phyloP scores from a whole-genome alignment of 2,888 invertebrate species.

The Scrobipalpa costella region DNA sequence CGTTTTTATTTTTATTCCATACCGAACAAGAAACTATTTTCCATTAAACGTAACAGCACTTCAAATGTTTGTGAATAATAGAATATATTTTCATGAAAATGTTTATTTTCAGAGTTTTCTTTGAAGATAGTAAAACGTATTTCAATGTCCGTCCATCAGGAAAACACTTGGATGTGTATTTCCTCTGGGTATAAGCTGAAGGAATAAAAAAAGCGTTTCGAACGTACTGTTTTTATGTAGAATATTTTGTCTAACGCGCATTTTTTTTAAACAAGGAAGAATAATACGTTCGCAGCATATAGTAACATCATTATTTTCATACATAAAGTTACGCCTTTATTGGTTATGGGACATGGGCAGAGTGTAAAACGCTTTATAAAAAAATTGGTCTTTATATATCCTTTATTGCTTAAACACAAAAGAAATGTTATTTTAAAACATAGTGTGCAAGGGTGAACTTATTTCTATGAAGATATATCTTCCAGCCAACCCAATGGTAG shows the following conservation, averaged over 20 bases:
- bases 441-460: too few species aligned
- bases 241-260: not conserved
- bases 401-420: too few species aligned
- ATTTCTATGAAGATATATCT: too few species aligned
- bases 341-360: too few species aligned
- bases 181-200: slow-evolving; percentile 22
- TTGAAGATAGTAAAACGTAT: slow-evolving; percentile 25
- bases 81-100: slow-evolving; percentile 13
- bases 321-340: too few species aligned
- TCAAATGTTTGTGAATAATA: not conserved
- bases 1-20: too few species aligned
- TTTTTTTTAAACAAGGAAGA: not conserved
- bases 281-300: not conserved
- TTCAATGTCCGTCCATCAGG: slow-evolving; percentile 25
- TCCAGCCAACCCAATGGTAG: too few species aligned
- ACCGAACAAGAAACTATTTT: not conserved
- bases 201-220: slow-evolving; percentile 4
- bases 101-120: slow-evolving; percentile 22
- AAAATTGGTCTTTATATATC: too few species aligned
- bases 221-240: slow-evolving; percentile 7
- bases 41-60: not conserved
- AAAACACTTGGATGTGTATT: slow-evolving; percentile 25
- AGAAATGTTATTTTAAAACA: too few species aligned
- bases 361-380: too few species aligned
- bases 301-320: too few species aligned